These are phyloP conservation scores for Deilephila elpenor DNA, from an alignment of 2,888 invertebrate genomes.

Conservation along the genomic window DNA sequence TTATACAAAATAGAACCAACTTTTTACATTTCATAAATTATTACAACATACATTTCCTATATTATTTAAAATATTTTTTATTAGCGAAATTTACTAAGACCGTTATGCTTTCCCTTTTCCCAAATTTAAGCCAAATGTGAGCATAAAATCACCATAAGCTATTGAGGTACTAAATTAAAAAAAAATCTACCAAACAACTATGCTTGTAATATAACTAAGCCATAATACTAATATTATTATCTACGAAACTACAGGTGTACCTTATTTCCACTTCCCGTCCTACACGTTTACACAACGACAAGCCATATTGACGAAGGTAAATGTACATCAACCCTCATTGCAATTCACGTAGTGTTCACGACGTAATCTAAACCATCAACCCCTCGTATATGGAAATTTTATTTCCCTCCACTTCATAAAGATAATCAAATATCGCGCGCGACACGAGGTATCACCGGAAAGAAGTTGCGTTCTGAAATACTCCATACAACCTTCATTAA, in stretches of 20 bases:
- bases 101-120: too few relatives aligned
- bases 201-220: too few relatives aligned
- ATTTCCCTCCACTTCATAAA: slow-evolving; percentile 23
- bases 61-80: too few relatives aligned
- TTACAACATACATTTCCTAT: not conserved
- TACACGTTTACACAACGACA: not conserved
- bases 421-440: slow-evolving; percentile 24
- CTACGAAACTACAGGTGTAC: too few relatives aligned
- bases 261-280: not conserved
- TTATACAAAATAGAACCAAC: too few relatives aligned
- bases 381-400: slow-evolving; percentile 19
- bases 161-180: too few relatives aligned
- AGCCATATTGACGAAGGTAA: not conserved
- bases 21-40: not conserved
- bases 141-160: too few relatives aligned
- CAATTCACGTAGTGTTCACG: slow-evolving; percentile 18
- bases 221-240: too few relatives aligned
- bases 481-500: too few relatives aligned
- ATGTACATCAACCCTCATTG: slow-evolving; percentile 14
- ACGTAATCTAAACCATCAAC: slow-evolving; percentile 4
- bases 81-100: too few relatives aligned
- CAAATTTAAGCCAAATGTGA: too few relatives aligned
- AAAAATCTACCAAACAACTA: too few relatives aligned
- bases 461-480: slow-evolving; percentile 2
- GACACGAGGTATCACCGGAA: not conserved